Conservation (phyloP, 2,113 vertebrate genomes). For the Miniopterus natalensis region DNA sequence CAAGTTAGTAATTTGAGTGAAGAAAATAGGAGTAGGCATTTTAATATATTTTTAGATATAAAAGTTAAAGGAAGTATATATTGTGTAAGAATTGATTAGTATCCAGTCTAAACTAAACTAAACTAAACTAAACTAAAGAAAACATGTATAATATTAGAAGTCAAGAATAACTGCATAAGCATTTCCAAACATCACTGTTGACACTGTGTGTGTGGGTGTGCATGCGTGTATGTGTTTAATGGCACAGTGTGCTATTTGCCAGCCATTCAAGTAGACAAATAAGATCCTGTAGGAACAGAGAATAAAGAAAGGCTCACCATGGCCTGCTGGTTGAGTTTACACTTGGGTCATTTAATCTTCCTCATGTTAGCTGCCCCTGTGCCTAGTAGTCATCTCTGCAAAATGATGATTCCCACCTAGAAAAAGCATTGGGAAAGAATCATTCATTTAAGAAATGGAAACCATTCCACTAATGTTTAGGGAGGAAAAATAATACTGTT, state of each 20-base stretch:
- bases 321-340: conserved; percentile 55
- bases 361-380: background rate
- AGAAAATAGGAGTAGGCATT: background rate
- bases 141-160: conserved; percentile 64
- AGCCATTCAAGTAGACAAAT: conserved; percentile 63
- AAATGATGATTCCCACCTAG: conserved; percentile 8
- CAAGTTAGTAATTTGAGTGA: conserved; percentile 44
- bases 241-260: conserved; percentile 58
- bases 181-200: conserved; percentile 64
- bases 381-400: background rate
- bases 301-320: conserved; percentile 51
- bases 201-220: background rate
- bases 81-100: conserved; percentile 61
- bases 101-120: conserved; percentile 67
- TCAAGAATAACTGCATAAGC: conserved; percentile 65
- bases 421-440: conserved; percentile 16
- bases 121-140: conserved; percentile 59
- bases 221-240: background rate
- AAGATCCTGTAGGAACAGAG: conserved; percentile 53
- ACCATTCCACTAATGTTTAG: background rate
- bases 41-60: conserved; percentile 60
- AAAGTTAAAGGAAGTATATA: conserved; percentile 65
- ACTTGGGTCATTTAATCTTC: conserved; percentile 67
- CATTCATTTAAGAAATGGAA: conserved; percentile 26
- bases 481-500: background rate